These are phyloP conservation scores for Caradrina clavipalpis DNA, from an alignment of 2,888 invertebrate genomes.

Conservation along the genomic window DNA sequence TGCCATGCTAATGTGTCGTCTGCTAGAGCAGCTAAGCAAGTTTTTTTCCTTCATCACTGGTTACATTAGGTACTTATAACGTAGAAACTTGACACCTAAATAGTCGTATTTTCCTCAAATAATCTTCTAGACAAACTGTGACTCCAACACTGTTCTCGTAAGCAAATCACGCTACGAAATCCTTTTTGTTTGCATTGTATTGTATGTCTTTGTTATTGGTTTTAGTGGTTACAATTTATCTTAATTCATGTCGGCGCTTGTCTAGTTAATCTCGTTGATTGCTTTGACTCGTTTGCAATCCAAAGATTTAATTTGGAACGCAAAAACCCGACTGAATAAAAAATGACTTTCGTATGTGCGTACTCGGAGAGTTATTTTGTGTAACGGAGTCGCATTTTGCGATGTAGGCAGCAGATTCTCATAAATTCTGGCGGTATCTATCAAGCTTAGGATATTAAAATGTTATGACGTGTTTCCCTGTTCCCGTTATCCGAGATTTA, in stretches of 20 bases:
- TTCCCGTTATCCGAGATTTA: slow-evolving; percentile 64
- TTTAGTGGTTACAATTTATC: slow-evolving; percentile 52
- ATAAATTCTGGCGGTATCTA: slow-evolving; percentile 48
- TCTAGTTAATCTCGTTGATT: slow-evolving; percentile 62
- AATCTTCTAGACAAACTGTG: not conserved
- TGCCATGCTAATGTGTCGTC: slow-evolving; percentile 61
- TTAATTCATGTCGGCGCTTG: slow-evolving; percentile 50
- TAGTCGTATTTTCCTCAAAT: slow-evolving; percentile 25
- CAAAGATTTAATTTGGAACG: slow-evolving; percentile 36
- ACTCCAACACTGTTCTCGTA: slow-evolving; percentile 14
- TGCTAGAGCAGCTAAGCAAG: slow-evolving; percentile 41
- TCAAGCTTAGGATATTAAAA: slow-evolving; percentile 57
- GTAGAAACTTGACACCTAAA: slow-evolving; percentile 37
- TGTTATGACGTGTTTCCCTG: slow-evolving; percentile 62
- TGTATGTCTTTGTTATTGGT: slow-evolving; percentile 42
- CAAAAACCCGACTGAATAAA: slow-evolving; percentile 20
- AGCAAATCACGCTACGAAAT: slow-evolving; percentile 42
- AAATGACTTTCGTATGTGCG: slow-evolving; percentile 7
- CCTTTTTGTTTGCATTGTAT: slow-evolving; percentile 43
- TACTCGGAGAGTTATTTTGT: slow-evolving; percentile 17
- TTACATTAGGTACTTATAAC: slow-evolving; percentile 34
- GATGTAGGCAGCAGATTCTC: slow-evolving; percentile 31
- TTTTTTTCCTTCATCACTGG: slow-evolving; percentile 44
- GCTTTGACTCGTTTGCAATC: slow-evolving; percentile 35
- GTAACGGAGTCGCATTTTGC: slow-evolving; percentile 17